phyloP scores from a whole-genome alignment of 2,888 invertebrate species.

The Criorhina ranunculi region DNA sequence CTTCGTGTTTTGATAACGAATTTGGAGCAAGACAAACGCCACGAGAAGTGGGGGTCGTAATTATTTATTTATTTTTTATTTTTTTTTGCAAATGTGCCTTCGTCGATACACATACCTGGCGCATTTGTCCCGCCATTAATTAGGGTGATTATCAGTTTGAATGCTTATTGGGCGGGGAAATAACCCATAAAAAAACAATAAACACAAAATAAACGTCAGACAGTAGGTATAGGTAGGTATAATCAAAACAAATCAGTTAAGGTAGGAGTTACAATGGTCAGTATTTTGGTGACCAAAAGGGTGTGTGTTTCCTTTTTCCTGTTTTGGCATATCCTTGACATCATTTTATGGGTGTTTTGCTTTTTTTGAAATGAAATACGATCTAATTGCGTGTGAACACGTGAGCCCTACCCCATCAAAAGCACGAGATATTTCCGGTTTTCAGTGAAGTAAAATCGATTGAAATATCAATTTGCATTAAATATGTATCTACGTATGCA shows the following conservation, averaged over 20 bases:
- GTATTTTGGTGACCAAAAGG: constrained; percentile 6
- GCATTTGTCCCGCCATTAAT: constrained; percentile 34
- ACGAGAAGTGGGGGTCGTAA: background rate
- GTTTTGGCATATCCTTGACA: constrained; percentile 62
- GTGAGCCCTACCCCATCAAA: constrained; percentile 20
- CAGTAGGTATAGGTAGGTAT: too few species aligned
- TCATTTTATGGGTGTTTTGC: constrained; percentile 48
- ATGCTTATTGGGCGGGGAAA: constrained; percentile 4
- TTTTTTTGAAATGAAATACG: constrained; percentile 47
- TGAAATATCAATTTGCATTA: constrained; percentile 13
- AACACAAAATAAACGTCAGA: constrained; percentile 6
- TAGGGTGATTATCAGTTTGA: constrained; percentile 40
- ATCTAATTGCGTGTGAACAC: constrained; percentile 50
- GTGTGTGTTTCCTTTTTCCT: constrained; percentile 4
- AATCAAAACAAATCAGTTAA: constrained; percentile 7
- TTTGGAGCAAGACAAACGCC: constrained; percentile 32
- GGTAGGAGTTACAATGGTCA: background rate
- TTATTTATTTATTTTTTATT: constrained; percentile 28
- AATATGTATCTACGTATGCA: background rate
- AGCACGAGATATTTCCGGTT: constrained; percentile 52
- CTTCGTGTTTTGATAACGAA: constrained; percentile 50
- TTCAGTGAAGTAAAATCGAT: background rate
- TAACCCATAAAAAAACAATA: constrained; percentile 10
- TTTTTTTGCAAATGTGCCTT: constrained; percentile 1
- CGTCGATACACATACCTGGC: constrained; percentile 16